Evolutionary conservation across 2,797 vertebrate species (phyloP), one percentile per base, ranked within the genome.

Genomic region (Melanotaenia pygmaea): DNA sequence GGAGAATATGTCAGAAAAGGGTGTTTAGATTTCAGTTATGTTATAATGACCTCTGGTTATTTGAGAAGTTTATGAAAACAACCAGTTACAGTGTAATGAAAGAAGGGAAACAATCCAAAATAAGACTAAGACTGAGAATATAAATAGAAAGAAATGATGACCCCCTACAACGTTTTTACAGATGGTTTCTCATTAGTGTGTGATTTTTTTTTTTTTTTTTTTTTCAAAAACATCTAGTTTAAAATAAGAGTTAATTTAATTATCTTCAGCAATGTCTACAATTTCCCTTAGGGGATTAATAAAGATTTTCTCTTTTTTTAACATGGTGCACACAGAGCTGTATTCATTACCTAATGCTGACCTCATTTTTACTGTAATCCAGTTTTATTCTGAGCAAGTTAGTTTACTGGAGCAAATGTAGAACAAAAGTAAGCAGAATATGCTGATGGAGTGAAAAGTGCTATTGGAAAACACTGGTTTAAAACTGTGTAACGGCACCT

Each of bases 21-120:
- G 10, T 63, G 40, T 68, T 72, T 75, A 34, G 22, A 72, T 72
- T 69, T 40, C n/a, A 61, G 34, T 66, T 50, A 58, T 59, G 50
- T 24, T 34, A 53, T 67, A 56, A 70, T 71, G 54, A 37, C 64
- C 47, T 75, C 58, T 38, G 2, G 80, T 67, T 76, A 91, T 85
- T 62, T 74, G 70, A 87, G 81, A 82, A 38, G 77, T 61, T 64
- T 77, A 64, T 76, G 84, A 76, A 86, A 86, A 79, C 54, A 67
- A 65, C 16, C 72, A 70, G 76, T 84, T 71, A 70, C 28, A 37
- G 54, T 63, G 82, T 81, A 84, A 88, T 79, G 66, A 74, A 79
- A 64, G 72, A 70, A 53, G 30, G 61, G 64, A 76, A 79, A 81
- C 73, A 72, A 68, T 77, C 82, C 50, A 74, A 82, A 85, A 80